These are phyloP conservation scores for Platycheirus albimanus DNA, from an alignment of 2,888 invertebrate species.

Conservation along the genomic window DNA sequence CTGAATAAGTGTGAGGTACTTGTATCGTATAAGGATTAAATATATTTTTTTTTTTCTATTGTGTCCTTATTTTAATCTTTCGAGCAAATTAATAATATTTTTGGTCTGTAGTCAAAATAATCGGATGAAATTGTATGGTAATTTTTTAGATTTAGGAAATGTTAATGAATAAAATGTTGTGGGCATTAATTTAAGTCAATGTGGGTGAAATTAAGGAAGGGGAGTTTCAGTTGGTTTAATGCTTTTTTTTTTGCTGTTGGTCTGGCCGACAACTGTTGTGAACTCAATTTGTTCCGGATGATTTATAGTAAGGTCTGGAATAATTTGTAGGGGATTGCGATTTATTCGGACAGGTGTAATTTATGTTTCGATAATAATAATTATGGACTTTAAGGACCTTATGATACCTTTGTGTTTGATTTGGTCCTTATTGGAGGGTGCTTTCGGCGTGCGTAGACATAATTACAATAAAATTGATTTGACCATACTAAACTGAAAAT, in stretches of 20 bases:
- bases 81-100: slow-evolving; percentile 61
- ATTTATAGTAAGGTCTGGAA: slow-evolving; percentile 30
- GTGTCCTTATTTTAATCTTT: slow-evolving; percentile 22
- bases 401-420: too few relatives aligned
- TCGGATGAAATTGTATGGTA: slow-evolving; percentile 61
- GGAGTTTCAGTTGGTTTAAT: background rate
- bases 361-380: slow-evolving; percentile 33
- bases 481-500: too few relatives aligned
- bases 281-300: slow-evolving; percentile 67
- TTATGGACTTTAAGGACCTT: background rate
- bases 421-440: too few relatives aligned
- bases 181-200: slow-evolving; percentile 39
- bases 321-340: background rate
- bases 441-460: too few relatives aligned
- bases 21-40: slow-evolving; percentile 56
- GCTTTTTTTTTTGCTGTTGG: slow-evolving; percentile 2
- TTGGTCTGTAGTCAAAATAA: slow-evolving; percentile 62
- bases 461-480: too few relatives aligned
- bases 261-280: slow-evolving; percentile 60
- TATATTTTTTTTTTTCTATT: slow-evolving; percentile 16
- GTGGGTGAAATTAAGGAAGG: slow-evolving; percentile 14
- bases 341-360: slow-evolving; percentile 51
- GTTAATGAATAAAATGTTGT: slow-evolving; percentile 31
- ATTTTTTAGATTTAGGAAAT: slow-evolving; percentile 47
- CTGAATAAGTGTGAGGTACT: slow-evolving; percentile 45